Evolutionary conservation across 2,797 vertebrate genomes (phyloP), one percentile per base, ranked within the genome.

Genomic region (Lycodopsis pacificus): DNA sequence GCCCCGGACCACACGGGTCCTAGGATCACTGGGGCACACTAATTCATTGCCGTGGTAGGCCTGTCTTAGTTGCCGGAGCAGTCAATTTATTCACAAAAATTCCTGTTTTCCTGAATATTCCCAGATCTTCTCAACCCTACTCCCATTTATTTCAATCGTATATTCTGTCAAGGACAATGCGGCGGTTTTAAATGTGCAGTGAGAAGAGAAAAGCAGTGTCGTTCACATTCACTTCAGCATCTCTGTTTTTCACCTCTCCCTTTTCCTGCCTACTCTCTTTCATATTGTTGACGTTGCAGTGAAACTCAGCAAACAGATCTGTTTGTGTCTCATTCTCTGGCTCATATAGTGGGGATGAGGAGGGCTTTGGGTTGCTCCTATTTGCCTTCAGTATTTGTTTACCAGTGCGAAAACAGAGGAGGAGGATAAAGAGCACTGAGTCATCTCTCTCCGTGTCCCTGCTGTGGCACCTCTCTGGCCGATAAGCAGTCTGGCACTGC

Each of bases 371-470:
- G 51, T 59, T 66, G 62, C 73, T 79, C 59, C 77, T 80, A 73
- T 89, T 88, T 81, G 76, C 88, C 75, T 65, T 74, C 63, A 72
- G 81, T 79, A 61, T 80, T 85, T 86, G 88, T 89, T 90, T 87
- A 84, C 78, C 67, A 51, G 64, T 72, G 77, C 82, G 83, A 70
- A 86, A 89, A 83, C 56, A 79, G 62, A 46, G 19, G 51, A 54
- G 51, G 51, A 54, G 51, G 51, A 54, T 14, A 7, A 54, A 27
- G 53, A 54, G 25, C 53, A 76, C 73, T 82, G 88, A 86, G 69
- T 90, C 88, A 86, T 79, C 82, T 72, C 56, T 61, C 77, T 62
- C 46, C 8, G 1, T 53, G 72, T 77, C 76, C 72, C 62, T 38
- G 32, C 71, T 71, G 56, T 42, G 40, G 13, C 13, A 14, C 40